Evolutionary conservation across 2,888 invertebrate species (phyloP).

Genomic region (Trissolcus brochymenae): DNA sequence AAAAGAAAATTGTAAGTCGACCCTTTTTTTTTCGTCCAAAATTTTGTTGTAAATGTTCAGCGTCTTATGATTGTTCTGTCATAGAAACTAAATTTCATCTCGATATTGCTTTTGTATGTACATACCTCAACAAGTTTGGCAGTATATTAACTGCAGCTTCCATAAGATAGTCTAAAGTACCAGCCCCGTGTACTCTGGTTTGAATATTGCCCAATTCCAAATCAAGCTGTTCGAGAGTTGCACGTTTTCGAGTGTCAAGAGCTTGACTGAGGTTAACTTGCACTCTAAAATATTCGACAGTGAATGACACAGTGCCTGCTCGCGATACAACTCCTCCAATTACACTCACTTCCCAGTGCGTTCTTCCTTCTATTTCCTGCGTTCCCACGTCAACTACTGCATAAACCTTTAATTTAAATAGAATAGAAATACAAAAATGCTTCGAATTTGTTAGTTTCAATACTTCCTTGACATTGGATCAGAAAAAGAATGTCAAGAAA

Average conservation of each 20-base stretch:
- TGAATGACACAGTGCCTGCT: constrained; percentile 85
- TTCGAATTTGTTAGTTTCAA: too few relatives aligned
- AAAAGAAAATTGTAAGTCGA: too few relatives aligned
- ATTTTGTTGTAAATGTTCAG: neutral
- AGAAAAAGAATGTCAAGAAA: too few relatives aligned
- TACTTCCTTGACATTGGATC: too few relatives aligned
- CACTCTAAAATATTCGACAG: constrained; percentile 86
- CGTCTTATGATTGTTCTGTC: neutral
- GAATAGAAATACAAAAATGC: neutral
- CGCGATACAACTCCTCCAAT: constrained; percentile 83
- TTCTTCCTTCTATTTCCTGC: constrained; percentile 85
- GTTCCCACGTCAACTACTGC: constrained; percentile 87
- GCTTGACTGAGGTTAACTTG: constrained; percentile 85
- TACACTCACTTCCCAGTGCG: constrained; percentile 87
- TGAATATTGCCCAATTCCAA: constrained; percentile 91
- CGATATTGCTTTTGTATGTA: constrained; percentile 1
- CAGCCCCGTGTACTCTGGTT: constrained; percentile 88
- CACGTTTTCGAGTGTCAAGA: constrained; percentile 85
- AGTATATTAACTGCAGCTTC: constrained; percentile 89
- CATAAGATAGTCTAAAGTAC: constrained; percentile 89
- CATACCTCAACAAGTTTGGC: constrained; percentile 86
- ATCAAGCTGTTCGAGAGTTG: constrained; percentile 84
- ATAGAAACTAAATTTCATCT: neutral
- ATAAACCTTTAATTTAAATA: constrained; percentile 71
- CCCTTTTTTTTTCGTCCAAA: too few relatives aligned